phyloP scores from a whole-genome alignment of 1,140 invertebrate species.

The Drosophila saltans region DNA sequence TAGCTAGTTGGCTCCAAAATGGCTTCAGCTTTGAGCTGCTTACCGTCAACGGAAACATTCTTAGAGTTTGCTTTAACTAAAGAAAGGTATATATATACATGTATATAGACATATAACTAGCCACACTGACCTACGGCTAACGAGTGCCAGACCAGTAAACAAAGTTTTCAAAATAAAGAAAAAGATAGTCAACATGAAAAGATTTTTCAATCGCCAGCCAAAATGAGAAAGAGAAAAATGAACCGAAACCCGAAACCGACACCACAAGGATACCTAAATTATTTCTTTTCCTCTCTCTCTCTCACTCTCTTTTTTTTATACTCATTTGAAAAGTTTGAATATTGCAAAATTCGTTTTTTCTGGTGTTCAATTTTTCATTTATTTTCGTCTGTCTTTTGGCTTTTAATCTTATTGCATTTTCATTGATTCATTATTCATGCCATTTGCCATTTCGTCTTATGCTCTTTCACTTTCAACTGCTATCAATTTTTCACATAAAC shows the following conservation, averaged over 20 bases:
- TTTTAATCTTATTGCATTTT: slow-evolving; percentile 40
- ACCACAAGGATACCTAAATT: slow-evolving; percentile 60
- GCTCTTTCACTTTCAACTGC: slow-evolving; percentile 22
- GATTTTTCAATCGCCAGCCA: slow-evolving; percentile 25
- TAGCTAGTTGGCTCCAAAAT: slow-evolving; percentile 47
- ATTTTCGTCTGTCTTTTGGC: slow-evolving; percentile 17
- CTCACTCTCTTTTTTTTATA: slow-evolving; percentile 30
- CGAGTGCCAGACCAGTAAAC: slow-evolving; percentile 26
- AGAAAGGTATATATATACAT: slow-evolving; percentile 44
- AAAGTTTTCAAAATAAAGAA: slow-evolving; percentile 1
- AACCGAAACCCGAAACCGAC: slow-evolving; percentile 26
- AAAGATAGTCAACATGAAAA: slow-evolving; percentile 21
- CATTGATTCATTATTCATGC: slow-evolving; percentile 33
- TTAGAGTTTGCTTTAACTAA: slow-evolving; percentile 46
- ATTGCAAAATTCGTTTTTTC: slow-evolving; percentile 3
- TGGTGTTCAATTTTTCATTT: slow-evolving; percentile 15
- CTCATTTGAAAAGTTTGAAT: slow-evolving; percentile 18
- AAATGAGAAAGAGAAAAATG: slow-evolving; percentile 29
- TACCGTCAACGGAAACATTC: slow-evolving; percentile 52
- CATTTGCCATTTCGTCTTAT: slow-evolving; percentile 25
- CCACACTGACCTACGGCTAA: slow-evolving; percentile 31
- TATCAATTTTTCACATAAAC: slow-evolving; percentile 70
- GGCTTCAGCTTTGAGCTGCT: slow-evolving; percentile 38
- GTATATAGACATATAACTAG: slow-evolving; percentile 7
- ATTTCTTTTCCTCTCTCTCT: slow-evolving; percentile 41